Conservation (phyloP, 2,113 vertebrate genomes). For the Menura novaehollandiae region DNA sequence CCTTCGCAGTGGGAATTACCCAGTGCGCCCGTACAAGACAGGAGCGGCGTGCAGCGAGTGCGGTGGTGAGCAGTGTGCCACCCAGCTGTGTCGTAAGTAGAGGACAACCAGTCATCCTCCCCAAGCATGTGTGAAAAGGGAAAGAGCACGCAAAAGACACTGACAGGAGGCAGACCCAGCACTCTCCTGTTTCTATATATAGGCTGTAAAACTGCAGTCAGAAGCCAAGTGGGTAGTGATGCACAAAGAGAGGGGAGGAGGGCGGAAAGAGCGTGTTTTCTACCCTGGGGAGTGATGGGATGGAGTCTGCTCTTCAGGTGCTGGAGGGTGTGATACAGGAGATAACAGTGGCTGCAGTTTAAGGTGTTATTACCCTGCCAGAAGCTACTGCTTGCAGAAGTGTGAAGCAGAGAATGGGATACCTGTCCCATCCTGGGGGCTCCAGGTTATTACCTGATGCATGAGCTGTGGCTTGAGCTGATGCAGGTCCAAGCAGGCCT, state of each 20-base stretch:
- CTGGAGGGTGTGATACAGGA: not conserved
- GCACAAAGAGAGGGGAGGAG: not conserved
- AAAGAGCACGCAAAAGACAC: not conserved
- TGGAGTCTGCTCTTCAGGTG: not conserved
- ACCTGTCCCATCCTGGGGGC: accelerated
- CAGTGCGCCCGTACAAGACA: not conserved
- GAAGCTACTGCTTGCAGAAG: not conserved
- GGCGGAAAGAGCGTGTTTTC: not conserved
- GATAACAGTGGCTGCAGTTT: not conserved
- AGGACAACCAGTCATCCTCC: not conserved
- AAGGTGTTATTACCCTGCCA: not conserved
- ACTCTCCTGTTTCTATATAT: not conserved
- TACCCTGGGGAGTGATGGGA: not conserved
- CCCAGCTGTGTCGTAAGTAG: constrained; percentile 51
- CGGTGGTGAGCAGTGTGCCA: not conserved
- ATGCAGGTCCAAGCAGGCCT: not conserved
- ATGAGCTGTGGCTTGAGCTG: not conserved
- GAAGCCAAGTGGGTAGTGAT: not conserved
- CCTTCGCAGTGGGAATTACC: constrained; percentile 32
- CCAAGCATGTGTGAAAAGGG: not conserved
- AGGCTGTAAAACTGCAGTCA: not conserved
- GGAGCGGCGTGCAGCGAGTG: constrained; percentile 20
- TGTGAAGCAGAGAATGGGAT: not conserved
- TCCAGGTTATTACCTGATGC: not conserved
- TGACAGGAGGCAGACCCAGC: not conserved